These are phyloP conservation scores for Tachyglossus aculeatus DNA, from an alignment of 2,797 vertebrate genomes.

Conservation along the genomic window DNA sequence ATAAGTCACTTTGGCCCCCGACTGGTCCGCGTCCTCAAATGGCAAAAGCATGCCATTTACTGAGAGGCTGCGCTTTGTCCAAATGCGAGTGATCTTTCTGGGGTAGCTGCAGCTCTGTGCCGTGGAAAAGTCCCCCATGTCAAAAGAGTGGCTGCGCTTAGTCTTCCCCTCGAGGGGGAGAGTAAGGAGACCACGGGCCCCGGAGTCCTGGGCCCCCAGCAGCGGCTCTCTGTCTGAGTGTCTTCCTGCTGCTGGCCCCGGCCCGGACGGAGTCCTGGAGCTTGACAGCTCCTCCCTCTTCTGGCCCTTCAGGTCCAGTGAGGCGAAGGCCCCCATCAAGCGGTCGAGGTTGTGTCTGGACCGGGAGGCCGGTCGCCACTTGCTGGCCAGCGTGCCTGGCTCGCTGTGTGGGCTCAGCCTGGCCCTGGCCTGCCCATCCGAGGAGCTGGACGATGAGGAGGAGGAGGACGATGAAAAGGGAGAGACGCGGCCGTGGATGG, in stretches of 20 bases:
- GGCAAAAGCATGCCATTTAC: conserved; percentile 97
- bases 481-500: conserved; percentile 84
- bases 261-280: conserved; percentile 79
- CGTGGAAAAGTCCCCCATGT: conserved; percentile 92
- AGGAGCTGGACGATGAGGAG: conserved; percentile 90
- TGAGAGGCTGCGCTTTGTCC: conserved; percentile 98
- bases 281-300: conserved; percentile 83
- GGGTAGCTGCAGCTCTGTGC: conserved; percentile 86
- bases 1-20: conserved; percentile 81
- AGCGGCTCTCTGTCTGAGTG: conserved; percentile 92
- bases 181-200: conserved; percentile 86
- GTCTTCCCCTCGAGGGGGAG: conserved; percentile 90
- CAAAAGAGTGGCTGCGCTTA: conserved; percentile 96
- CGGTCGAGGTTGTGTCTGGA: conserved; percentile 88
- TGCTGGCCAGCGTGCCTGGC: conserved; percentile 84
- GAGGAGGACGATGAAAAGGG: too few relatives aligned
- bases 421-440: conserved; percentile 81
- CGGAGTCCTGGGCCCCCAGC: conserved; percentile 86
- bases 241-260: conserved; percentile 51
- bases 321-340: conserved; percentile 92
- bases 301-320: conserved; percentile 89
- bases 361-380: conserved; percentile 85
- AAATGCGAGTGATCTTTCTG: conserved; percentile 93
- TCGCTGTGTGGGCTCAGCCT: conserved; percentile 82
- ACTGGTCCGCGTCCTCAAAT: conserved; percentile 86